Conservation (phyloP, 2,888 invertebrate species). For the Ypsolopha scabrella region DNA sequence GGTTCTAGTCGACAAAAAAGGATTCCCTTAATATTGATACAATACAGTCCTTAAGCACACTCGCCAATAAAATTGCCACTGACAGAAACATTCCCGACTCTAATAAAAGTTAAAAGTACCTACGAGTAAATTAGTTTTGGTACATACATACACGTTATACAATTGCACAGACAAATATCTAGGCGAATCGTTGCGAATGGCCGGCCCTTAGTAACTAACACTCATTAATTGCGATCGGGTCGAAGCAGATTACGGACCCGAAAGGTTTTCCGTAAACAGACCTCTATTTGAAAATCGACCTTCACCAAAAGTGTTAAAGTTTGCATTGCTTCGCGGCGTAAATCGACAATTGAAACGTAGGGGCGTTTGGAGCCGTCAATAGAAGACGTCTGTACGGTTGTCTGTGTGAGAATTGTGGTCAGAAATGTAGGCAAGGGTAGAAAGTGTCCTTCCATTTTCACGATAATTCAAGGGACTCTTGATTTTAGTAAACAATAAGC, state of each 20-base stretch:
- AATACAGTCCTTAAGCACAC: too few relatives aligned
- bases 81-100: too few relatives aligned
- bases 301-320: background rate
- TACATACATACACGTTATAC: too few relatives aligned
- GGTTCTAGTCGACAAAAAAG: too few relatives aligned
- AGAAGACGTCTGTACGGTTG: background rate
- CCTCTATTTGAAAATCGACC: background rate
- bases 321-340: background rate
- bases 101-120: too few relatives aligned
- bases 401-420: background rate
- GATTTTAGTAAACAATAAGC: too few relatives aligned
- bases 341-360: constrained; percentile 40
- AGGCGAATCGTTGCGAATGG: background rate
- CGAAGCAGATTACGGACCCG: constrained; percentile 53
- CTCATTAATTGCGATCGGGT: constrained; percentile 61
- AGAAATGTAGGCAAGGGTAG: background rate
- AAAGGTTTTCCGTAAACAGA: constrained; percentile 34
- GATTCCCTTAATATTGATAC: too few relatives aligned
- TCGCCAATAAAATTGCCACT: too few relatives aligned
- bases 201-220: background rate
- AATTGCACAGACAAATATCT: too few relatives aligned
- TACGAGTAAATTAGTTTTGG: too few relatives aligned
- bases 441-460: background rate
- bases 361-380: constrained; percentile 14
- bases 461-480: background rate